Evolutionary conservation across 2,113 vertebrate genomes (phyloP).

Genomic region (Chionomys nivalis): DNA sequence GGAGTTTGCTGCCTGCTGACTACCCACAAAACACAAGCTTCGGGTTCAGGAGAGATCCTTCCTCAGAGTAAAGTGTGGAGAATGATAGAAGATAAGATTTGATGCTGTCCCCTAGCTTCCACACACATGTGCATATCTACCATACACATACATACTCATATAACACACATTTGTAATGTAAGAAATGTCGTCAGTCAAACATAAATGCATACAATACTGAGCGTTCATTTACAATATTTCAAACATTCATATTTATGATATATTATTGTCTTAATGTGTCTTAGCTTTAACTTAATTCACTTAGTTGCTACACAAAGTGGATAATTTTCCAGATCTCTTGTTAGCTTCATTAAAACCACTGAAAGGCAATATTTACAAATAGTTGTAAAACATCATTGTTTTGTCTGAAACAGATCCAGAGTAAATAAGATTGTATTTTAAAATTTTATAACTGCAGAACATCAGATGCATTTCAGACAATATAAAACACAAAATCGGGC

Average conservation of each 20-base stretch:
- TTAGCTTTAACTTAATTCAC: slow-evolving; percentile 67
- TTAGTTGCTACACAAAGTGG: slow-evolving; percentile 24
- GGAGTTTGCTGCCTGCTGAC: background rate
- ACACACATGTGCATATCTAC: background rate
- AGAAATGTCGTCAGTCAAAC: background rate
- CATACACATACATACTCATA: background rate
- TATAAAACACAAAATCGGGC: background rate
- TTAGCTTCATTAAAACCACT: slow-evolving; percentile 61
- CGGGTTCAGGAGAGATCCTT: background rate
- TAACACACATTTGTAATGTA: background rate
- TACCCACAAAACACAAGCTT: too few species aligned
- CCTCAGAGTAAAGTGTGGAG: background rate
- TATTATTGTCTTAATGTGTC: background rate
- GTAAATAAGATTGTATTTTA: slow-evolving; percentile 41
- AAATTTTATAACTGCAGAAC: slow-evolving; percentile 30
- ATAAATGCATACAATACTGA: background rate
- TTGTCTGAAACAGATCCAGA: slow-evolving; percentile 55
- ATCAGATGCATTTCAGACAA: slow-evolving; percentile 19
- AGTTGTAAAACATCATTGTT: slow-evolving; percentile 58
- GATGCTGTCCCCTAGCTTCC: too few species aligned
- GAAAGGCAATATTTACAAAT: slow-evolving; percentile 66
- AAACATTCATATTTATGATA: background rate
- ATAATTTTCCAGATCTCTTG: slow-evolving; percentile 55
- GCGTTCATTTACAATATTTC: background rate
- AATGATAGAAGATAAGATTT: too few species aligned